These are phyloP conservation scores for Tridacna crocea DNA, from an alignment of 2,888 invertebrate genomes.

Conservation along the genomic window DNA sequence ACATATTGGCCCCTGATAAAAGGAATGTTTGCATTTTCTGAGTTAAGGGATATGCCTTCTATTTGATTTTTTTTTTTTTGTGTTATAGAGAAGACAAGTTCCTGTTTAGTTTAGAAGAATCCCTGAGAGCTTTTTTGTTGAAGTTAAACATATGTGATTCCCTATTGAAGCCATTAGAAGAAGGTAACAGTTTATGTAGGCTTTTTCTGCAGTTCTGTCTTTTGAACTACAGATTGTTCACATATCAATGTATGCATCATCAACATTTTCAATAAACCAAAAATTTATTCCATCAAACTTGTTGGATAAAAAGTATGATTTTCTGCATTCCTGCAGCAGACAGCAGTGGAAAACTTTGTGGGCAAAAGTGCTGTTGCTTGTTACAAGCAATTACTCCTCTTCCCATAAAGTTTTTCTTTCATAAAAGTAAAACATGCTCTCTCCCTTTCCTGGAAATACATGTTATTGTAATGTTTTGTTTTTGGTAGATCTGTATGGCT, in stretches of 20 bases:
- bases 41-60: too few species aligned
- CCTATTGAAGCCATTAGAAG: conserved; percentile 70
- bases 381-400: neutral
- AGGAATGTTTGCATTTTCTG: too few species aligned
- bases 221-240: too few species aligned
- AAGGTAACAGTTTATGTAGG: conserved; percentile 61
- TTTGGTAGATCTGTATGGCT: too few species aligned
- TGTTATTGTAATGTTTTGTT: too few species aligned
- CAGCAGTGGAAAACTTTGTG: neutral
- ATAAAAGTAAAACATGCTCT: too few species aligned
- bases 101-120: conserved; percentile 75
- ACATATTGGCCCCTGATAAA: too few species aligned
- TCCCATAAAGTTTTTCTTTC: neutral
- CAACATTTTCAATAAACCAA: neutral
- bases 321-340: too few species aligned
- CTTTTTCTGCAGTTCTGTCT: too few species aligned
- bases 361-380: neutral
- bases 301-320: too few species aligned
- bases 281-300: too few species aligned
- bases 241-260: neutral
- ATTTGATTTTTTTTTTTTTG: neutral
- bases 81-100: conserved; percentile 68
- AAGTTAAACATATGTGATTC: conserved; percentile 79
- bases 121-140: conserved; percentile 76
- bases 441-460: too few species aligned